These are phyloP conservation scores for Cavia porcellus DNA, from an alignment of 2,113 vertebrate genomes.

Conservation along the genomic window DNA sequence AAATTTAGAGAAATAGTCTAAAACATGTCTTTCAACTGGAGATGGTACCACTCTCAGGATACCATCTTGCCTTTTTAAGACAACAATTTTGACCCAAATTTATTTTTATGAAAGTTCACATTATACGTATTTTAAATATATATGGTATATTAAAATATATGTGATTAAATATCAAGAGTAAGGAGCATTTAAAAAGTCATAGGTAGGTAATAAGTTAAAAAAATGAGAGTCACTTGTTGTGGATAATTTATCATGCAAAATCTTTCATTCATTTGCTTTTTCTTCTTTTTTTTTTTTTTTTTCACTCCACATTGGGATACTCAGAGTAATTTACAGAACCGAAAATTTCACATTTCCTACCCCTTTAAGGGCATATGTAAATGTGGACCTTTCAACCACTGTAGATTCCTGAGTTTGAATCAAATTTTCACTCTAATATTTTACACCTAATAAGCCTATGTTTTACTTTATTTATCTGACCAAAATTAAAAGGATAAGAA, in stretches of 20 bases:
- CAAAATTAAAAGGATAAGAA: not conserved
- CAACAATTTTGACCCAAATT: not conserved
- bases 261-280: not conserved
- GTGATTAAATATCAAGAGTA: not conserved
- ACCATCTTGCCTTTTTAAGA: not conserved
- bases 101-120: not conserved
- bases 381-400: not conserved
- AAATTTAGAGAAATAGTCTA: not conserved
- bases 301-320: not conserved
- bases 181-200: not conserved
- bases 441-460: not conserved
- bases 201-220: not conserved
- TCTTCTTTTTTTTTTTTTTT: not conserved
- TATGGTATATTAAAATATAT: not conserved
- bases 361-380: not conserved
- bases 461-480: not conserved
- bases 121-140: not conserved
- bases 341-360: not conserved
- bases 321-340: not conserved
- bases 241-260: not conserved
- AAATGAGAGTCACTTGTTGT: not conserved
- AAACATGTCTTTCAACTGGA: not conserved
- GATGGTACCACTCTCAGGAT: not conserved
- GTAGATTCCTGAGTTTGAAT: not conserved
- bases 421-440: not conserved